phyloP scores from a whole-genome alignment of 2,113 vertebrate genomes.

The Propithecus coquereli region DNA sequence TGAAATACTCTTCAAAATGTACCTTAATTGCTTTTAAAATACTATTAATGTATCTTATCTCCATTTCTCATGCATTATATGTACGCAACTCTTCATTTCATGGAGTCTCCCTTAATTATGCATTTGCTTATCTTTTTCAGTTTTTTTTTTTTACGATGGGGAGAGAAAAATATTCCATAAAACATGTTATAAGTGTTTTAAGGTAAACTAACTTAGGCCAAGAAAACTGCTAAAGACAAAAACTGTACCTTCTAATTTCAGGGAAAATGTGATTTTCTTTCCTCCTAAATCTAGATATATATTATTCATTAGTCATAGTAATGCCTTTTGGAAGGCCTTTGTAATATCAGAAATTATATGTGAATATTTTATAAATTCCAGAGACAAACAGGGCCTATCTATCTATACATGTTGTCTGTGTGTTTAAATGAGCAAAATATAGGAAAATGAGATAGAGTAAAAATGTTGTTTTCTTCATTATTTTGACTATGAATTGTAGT shows the following conservation, averaged over 20 bases:
- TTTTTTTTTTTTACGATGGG: neutral
- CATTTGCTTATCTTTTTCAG: neutral
- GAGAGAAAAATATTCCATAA: neutral
- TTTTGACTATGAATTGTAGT: neutral
- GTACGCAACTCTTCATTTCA: neutral
- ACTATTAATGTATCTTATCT: neutral
- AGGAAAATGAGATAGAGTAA: neutral
- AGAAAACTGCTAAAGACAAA: neutral
- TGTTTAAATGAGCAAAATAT: neutral
- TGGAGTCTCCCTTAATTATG: neutral
- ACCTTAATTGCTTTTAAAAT: fast-evolving
- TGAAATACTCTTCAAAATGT: neutral
- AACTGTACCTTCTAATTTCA: neutral
- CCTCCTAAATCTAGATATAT: neutral
- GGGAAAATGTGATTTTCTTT: neutral
- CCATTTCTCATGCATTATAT: neutral
- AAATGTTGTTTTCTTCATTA: neutral
- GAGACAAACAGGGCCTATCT: neutral
- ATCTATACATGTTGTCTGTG: neutral
- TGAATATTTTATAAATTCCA: neutral
- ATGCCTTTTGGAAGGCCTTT: neutral
- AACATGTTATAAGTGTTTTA: neutral
- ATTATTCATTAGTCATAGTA: neutral
- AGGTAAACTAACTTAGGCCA: neutral
- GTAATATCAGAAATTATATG: neutral